Evolutionary conservation across 64 coral and sea anemone genomes (phyloP), one percentile per base, ranked within the genome.

Genomic region (Acropora yongei): DNA sequence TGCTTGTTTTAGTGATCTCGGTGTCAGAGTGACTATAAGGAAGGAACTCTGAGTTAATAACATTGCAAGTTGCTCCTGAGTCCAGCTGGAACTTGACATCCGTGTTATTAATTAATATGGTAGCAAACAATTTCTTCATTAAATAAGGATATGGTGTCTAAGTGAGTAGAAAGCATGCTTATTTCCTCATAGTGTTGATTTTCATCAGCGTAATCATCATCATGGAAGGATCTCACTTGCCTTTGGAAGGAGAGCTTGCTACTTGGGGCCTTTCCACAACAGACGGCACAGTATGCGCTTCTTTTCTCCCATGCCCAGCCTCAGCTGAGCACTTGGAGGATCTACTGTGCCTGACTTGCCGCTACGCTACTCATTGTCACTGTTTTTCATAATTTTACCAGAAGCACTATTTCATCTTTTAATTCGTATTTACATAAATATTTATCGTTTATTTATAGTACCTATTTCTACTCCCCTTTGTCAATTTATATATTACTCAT

Each of bases 61-160:
- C 51, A 55, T 55, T 55, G 9, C 51, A 55, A 55, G 51, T 55
- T 55, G 51, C 51, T 5, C 51, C 51, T 55, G 41, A 76, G 41
- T 77, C 73, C 53, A 92, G 39, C 60, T 91, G 79, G 66, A 91
- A 90, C 68, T 91, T 82, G 45, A 83, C 49, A 49, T 61, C 48
- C 8, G 43, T 90, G 6, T 80, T 72, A 82, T 71, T 82, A 79
- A 90, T 73, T 8, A 44, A 60, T 60, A 90, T 90, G 47, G 78
- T 79, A 72, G 76, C 76, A 73, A 72, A 90, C 76, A 76, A 47
- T 73, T 75, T 39, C 82, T 69, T 83, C 61, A 47, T 63, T 48
- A 40, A 84, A 17, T 30, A 58, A 57, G 81, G 61, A 68, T 44
- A 84, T 58, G 71, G 65, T 83, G 47, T 75, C 72, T 53, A 50